phyloP scores from a whole-genome alignment of 1,140 invertebrate genomes.

The Orchestia grillus region DNA sequence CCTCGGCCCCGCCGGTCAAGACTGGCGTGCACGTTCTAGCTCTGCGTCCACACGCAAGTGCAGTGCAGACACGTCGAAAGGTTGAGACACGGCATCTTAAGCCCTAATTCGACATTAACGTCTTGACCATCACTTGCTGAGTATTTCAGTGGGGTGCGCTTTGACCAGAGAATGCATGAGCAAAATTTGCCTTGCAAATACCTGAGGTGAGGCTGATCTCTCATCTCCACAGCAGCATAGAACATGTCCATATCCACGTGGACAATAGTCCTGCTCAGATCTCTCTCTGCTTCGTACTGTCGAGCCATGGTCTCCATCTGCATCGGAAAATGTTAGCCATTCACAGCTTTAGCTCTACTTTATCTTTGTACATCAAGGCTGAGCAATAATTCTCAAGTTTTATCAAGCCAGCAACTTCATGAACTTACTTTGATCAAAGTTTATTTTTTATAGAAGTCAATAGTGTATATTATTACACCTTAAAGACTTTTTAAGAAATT shows the following conservation, averaged over 20 bases:
- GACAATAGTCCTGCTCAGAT: constrained; percentile 75
- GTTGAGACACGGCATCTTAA: too few relatives aligned
- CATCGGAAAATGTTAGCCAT: background rate
- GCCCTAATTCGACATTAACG: too few relatives aligned
- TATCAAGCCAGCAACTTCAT: background rate
- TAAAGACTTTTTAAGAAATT: too few relatives aligned
- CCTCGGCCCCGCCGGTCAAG: too few relatives aligned
- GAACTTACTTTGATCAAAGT: background rate
- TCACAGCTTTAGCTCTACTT: background rate
- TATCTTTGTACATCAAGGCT: background rate
- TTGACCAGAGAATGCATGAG: background rate
- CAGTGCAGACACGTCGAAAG: too few relatives aligned
- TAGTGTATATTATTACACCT: too few relatives aligned
- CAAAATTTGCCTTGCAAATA: constrained; percentile 53
- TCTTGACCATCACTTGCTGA: too few relatives aligned
- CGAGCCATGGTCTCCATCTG: constrained; percentile 29
- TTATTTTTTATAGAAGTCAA: background rate
- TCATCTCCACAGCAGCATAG: constrained; percentile 79
- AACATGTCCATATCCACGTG: constrained; percentile 81
- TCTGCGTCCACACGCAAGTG: too few relatives aligned
- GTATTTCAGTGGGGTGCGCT: too few relatives aligned
- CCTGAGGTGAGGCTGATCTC: constrained; percentile 75
- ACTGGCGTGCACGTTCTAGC: too few relatives aligned
- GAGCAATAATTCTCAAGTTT: background rate
- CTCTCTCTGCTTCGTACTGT: constrained; percentile 66